Base-by-base conservation (phyloP, 2,888 invertebrate species). In the Stictocephala bisonia region DNA sequence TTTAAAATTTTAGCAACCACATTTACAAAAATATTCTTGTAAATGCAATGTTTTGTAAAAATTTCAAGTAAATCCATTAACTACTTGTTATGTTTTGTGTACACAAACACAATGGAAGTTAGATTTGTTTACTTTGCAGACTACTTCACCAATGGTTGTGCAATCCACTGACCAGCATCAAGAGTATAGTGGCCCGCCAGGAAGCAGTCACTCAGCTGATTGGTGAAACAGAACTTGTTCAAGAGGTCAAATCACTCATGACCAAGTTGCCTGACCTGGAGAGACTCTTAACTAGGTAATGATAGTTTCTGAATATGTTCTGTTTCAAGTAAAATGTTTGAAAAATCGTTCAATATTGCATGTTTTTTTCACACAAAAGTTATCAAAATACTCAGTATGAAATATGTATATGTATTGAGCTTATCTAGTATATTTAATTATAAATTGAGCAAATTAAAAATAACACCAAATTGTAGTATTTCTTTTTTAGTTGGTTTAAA, bases 91-190 rank as follows among this genome's bases (percentile, higher is more conserved):
- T n/a, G n/a, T n/a, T n/a, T n/a, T n/a, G n/a, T n/a, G n/a, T n/a
- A n/a, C n/a, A n/a, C n/a, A n/a, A n/a, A n/a, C n/a, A n/a, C n/a
- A n/a, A n/a, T n/a, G n/a, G n/a, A n/a, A n/a, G n/a, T n/a, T 99
- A 50, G 99, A 99, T 85, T 93, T 95, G 0, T 90, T 94, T 3
- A 95, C 98, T 0, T 85, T 99, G 74, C 78, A 91, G 97, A 79
- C 86, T 97, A 74, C 86, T 99, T 4, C 91, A 93, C 77, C 91
- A 95, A 81, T 99, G 98, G 98, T 87, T 99, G 11, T 97, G 97
- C 82, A 89, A 93, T 2, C 99, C 99, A 0, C 90, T 96, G 70
- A 97, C 95, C 82, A 90, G 91, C 76, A 85, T 92, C 29, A 81
- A 85, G 0, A 87, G 89, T 4, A 96, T 99, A 74, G 85, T 87